Percentiles rank a stretch among this genome's conserved stretches.
These are phyloP conservation scores for Malurus leucopterus DNA, from an alignment of 2,797 vertebrate genomes.

Conservation along the genomic window DNA sequence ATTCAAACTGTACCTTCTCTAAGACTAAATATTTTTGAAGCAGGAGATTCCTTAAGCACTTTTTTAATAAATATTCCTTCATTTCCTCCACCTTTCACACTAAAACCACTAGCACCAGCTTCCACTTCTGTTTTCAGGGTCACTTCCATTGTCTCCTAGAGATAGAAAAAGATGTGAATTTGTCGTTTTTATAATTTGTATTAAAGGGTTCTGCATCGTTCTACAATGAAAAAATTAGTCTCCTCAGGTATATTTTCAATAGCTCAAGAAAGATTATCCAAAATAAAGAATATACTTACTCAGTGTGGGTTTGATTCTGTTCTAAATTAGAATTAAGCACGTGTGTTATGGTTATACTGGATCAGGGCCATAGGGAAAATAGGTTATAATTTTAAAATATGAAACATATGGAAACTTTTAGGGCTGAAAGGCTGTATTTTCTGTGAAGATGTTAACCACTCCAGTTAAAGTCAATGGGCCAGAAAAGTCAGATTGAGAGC, in stretches of 20 bases:
- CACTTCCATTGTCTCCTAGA: constrained; percentile 80
- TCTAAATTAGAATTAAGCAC: neutral
- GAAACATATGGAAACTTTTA: neutral
- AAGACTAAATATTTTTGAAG: constrained; percentile 84
- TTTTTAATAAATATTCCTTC: constrained; percentile 90
- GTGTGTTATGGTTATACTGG: neutral
- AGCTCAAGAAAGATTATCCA: neutral
- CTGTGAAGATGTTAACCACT: neutral
- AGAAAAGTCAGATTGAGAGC: neutral
- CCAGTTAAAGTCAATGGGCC: neutral
- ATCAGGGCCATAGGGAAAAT: neutral
- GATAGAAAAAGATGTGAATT: neutral
- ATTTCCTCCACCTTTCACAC: constrained; percentile 85
- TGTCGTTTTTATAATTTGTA: neutral
- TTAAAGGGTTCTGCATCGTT: neutral
- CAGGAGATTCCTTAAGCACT: constrained; percentile 87
- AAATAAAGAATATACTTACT: neutral
- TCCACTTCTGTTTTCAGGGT: constrained; percentile 85
- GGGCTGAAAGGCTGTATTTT: neutral
- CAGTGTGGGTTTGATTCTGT: neutral
- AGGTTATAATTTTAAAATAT: neutral
- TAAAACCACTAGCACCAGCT: constrained; percentile 84
- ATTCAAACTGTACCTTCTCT: constrained; percentile 82
- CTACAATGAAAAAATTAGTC: neutral
- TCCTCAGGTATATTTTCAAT: neutral